Percentiles rank a stretch among this genome's conserved stretches.
These are phyloP conservation scores for Gymnoscopelus microlampas DNA, from an alignment of 2,797 vertebrate genomes.

Conservation along the genomic window DNA sequence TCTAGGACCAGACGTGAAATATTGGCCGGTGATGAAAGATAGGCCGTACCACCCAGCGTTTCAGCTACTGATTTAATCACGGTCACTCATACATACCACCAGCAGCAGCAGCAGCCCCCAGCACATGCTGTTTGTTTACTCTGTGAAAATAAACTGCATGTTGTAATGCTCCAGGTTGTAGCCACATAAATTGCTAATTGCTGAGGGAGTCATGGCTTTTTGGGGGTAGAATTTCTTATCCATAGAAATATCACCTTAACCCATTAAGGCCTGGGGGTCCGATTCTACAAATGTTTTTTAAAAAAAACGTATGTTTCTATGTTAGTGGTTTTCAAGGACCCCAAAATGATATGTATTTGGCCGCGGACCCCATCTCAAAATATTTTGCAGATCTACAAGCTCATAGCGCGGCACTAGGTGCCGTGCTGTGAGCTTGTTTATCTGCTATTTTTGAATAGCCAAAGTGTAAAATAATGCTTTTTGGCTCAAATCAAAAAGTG, in stretches of 20 bases:
- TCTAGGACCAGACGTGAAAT: slow-evolving; percentile 50
- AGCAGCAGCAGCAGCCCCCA: slow-evolving; percentile 40
- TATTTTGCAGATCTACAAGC: too few relatives aligned
- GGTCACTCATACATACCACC: slow-evolving; percentile 33
- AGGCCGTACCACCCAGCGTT: slow-evolving; percentile 58
- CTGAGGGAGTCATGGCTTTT: slow-evolving; percentile 13
- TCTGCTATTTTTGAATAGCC: too few relatives aligned
- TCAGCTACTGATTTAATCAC: slow-evolving; percentile 56
- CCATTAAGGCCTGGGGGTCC: background rate
- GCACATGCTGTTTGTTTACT: slow-evolving; percentile 58
- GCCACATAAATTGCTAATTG: slow-evolving; percentile 42
- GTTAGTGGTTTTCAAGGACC: too few relatives aligned
- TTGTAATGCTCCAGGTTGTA: slow-evolving; percentile 34
- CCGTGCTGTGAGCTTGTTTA: too few relatives aligned
- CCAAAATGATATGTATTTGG: too few relatives aligned
- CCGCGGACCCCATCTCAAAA: too few relatives aligned
- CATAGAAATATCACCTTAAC: background rate
- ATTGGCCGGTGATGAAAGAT: slow-evolving; percentile 69
- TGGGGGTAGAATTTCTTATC: slow-evolving; percentile 10
- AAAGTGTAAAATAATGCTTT: too few relatives aligned
- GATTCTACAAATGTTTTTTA: too few relatives aligned
- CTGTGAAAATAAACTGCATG: slow-evolving; percentile 49
- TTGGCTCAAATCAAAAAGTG: too few relatives aligned
- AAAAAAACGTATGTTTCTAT: too few relatives aligned
- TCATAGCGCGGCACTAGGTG: too few relatives aligned